Percentiles rank a stretch among this genome's conserved stretches.
phyloP scores from a whole-genome alignment of 2,113 vertebrate species.

The Notothenia rossii region DNA sequence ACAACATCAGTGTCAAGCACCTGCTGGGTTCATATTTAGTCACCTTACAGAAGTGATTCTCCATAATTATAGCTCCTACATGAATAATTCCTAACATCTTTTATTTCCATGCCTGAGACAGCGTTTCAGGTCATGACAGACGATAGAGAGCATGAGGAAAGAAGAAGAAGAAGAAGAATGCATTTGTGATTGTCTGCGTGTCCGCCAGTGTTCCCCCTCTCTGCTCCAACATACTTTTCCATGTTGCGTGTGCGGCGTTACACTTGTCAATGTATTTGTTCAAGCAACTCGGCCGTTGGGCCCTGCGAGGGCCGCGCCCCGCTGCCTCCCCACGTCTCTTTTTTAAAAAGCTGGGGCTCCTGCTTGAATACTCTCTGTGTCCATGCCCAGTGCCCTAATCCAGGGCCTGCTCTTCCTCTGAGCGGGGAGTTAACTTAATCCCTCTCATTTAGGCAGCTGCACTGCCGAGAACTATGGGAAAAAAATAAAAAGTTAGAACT shows the following conservation, averaged over 20 bases:
- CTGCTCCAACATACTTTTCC: slow-evolving; percentile 57
- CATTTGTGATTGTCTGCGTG: slow-evolving; percentile 38
- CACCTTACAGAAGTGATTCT: no score
- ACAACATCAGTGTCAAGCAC: no score
- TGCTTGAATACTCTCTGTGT: slow-evolving; percentile 80
- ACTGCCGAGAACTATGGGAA: slow-evolving; percentile 64
- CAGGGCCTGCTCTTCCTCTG: slow-evolving; percentile 82
- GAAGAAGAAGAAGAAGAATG: background rate
- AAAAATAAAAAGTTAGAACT: slow-evolving; percentile 71
- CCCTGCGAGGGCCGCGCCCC: slow-evolving; percentile 60
- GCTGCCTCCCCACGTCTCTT: slow-evolving; percentile 71
- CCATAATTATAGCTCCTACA: no score
- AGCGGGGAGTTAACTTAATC: slow-evolving; percentile 82
- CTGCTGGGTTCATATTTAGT: no score
- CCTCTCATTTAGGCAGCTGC: slow-evolving; percentile 83
- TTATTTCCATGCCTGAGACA: no score
- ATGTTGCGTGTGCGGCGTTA: slow-evolving; percentile 44
- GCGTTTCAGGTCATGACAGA: slow-evolving; percentile 23
- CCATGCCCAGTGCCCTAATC: slow-evolving; percentile 78
- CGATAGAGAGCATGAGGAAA: background rate
- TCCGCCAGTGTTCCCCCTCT: slow-evolving; percentile 55
- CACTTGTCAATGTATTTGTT: slow-evolving; percentile 78
- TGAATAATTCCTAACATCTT: background rate
- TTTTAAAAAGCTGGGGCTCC: slow-evolving; percentile 76
- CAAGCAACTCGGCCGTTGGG: slow-evolving; percentile 75